These are phyloP conservation scores for Mya arenaria DNA, from an alignment of 1,140 invertebrate genomes.

Conservation along the genomic window DNA sequence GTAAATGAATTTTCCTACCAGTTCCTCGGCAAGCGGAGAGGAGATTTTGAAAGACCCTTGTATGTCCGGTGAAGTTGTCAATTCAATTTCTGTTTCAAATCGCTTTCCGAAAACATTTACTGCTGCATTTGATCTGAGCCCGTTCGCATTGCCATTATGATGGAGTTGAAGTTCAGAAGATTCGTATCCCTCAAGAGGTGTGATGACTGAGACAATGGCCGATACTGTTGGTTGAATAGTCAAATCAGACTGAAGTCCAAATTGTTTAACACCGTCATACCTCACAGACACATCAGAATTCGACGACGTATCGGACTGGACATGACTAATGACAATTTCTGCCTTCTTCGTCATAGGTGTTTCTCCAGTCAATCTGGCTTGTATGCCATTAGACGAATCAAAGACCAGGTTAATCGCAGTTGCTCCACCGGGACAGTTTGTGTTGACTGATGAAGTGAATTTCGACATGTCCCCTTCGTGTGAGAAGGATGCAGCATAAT, in stretches of 20 bases:
- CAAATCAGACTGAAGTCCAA: constrained; percentile 5
- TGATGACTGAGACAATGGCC: background rate
- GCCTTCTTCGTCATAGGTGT: constrained; percentile 4
- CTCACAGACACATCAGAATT: constrained; percentile 1
- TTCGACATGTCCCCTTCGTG: constrained; percentile 2
- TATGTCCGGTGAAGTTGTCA: background rate
- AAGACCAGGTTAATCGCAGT: background rate
- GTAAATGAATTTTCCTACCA: background rate
- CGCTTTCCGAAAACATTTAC: background rate
- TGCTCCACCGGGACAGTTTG: background rate
- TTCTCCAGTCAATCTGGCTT: background rate
- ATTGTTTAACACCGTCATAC: constrained; percentile 1
- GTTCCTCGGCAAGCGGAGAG: constrained; percentile 7
- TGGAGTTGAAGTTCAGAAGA: background rate
- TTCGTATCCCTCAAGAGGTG: constrained; percentile 16
- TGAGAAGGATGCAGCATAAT: constrained; percentile 21
- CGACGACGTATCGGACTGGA: background rate
- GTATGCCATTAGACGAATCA: constrained; percentile 4
- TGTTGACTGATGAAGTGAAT: constrained; percentile 10
- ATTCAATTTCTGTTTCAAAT: constrained; percentile 16
- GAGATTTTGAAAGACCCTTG: background rate
- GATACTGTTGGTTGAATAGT: background rate
- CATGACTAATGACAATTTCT: constrained; percentile 17
- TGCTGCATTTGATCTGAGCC: background rate
- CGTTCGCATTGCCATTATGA: background rate